These are phyloP conservation scores for Melanerpes aurifrons DNA, from an alignment of 2,113 vertebrate genomes.

Conservation along the genomic window DNA sequence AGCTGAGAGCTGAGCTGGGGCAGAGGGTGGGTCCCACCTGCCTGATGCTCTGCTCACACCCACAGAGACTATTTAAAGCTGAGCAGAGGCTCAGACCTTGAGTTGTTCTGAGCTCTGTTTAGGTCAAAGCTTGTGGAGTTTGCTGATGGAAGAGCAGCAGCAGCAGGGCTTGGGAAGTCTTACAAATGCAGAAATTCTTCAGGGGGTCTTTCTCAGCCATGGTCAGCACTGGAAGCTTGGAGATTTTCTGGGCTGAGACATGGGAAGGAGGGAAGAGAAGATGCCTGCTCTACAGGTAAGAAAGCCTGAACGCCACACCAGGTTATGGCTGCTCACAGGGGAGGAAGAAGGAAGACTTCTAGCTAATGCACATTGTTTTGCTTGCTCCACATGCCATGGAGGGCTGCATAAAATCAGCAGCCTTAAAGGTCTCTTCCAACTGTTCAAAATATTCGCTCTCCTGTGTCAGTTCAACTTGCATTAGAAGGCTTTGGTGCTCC, in stretches of 20 bases:
- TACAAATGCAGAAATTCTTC: rapidly evolving
- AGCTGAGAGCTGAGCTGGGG: too few relatives aligned
- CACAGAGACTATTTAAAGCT: rapidly evolving
- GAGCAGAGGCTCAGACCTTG: rapidly evolving
- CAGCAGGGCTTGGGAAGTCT: rapidly evolving
- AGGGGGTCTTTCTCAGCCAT: rapidly evolving
- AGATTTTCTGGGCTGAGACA: neutral
- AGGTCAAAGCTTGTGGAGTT: rapidly evolving
- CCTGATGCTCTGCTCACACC: neutral
- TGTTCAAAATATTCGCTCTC: rapidly evolving
- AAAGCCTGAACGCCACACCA: rapidly evolving
- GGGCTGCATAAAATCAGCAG: rapidly evolving
- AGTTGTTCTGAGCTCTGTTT: too few relatives aligned
- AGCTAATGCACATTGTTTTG: rapidly evolving
- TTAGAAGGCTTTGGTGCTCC: neutral
- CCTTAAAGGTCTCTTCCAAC: too few relatives aligned
- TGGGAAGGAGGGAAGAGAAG: neutral
- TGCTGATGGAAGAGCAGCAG: rapidly evolving
- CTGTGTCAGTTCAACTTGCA: rapidly evolving
- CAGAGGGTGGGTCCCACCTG: neutral
- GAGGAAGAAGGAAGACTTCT: neutral
- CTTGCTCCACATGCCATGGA: rapidly evolving
- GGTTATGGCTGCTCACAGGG: rapidly evolving
- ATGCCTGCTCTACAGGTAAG: neutral
- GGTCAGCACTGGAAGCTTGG: neutral